phyloP scores from a whole-genome alignment of 2,797 vertebrate genomes.

The Loris lydekkerianus region DNA sequence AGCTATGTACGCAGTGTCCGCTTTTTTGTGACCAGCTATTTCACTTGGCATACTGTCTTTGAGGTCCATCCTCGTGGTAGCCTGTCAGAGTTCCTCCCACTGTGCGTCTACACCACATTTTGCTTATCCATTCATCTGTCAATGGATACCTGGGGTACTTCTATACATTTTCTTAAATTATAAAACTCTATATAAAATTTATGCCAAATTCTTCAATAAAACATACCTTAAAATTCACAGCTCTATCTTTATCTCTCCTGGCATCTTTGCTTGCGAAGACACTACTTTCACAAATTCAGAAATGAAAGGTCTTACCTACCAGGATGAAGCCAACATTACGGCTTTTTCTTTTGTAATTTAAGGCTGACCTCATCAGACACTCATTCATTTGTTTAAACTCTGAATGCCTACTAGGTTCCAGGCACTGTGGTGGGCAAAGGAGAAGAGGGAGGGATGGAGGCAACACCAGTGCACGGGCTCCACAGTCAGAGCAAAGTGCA shows the following conservation, averaged over 20 bases:
- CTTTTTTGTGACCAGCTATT: not conserved
- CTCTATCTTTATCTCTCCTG: not conserved
- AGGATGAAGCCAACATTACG: not conserved
- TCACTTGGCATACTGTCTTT: not conserved
- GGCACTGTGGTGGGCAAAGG: not conserved
- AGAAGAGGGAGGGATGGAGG: not conserved
- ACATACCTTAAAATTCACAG: not conserved
- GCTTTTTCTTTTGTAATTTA: not conserved
- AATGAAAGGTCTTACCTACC: not conserved
- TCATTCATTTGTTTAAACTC: not conserved
- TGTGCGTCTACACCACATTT: not conserved
- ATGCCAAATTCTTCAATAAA: slow-evolving; percentile 30
- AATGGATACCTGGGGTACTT: not conserved
- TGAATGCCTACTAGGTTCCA: not conserved
- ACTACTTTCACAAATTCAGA: not conserved
- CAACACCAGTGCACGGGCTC: too few relatives aligned
- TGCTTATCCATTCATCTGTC: not conserved
- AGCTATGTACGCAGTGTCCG: not conserved
- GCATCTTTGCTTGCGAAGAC: not conserved
- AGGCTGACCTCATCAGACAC: not conserved
- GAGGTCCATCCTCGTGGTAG: not conserved
- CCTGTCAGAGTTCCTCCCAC: not conserved
- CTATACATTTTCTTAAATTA: not conserved
- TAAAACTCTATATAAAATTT: slow-evolving; percentile 55
- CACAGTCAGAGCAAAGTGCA: not conserved